phyloP scores from a whole-genome alignment of 2,797 vertebrate species.

The Coreius guichenoti region DNA sequence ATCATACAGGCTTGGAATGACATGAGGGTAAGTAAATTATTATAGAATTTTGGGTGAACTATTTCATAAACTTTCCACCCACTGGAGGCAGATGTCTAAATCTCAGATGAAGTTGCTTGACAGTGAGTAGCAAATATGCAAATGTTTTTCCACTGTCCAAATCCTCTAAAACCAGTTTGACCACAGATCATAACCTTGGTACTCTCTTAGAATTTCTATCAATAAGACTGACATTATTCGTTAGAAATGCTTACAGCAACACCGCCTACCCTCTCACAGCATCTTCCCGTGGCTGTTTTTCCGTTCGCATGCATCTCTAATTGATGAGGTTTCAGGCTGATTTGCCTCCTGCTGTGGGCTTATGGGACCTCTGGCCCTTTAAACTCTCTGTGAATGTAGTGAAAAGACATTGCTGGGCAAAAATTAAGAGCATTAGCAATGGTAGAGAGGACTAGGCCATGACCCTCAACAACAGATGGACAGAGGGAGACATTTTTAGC shows the following conservation, averaged over 20 bases:
- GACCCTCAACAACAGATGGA: constrained; percentile 57
- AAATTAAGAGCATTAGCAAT: constrained; percentile 59
- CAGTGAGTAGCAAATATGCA: constrained; percentile 28
- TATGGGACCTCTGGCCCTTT: constrained; percentile 55
- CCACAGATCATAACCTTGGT: constrained; percentile 39
- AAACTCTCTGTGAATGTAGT: constrained; percentile 50
- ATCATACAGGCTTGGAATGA: background rate
- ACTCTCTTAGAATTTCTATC: constrained; percentile 39
- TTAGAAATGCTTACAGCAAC: constrained; percentile 37
- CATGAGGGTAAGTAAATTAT: background rate
- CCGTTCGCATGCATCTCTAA: constrained; percentile 47
- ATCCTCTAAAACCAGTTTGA: constrained; percentile 33
- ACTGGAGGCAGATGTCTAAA: constrained; percentile 4
- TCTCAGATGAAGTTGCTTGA: constrained; percentile 14
- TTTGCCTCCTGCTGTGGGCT: constrained; percentile 45
- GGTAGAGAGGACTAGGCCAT: constrained; percentile 41
- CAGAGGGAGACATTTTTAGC: constrained; percentile 54
- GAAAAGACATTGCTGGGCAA: constrained; percentile 42
- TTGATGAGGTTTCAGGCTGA: constrained; percentile 49
- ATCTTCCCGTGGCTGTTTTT: constrained; percentile 23
- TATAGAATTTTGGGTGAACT: background rate
- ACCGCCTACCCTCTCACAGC: background rate
- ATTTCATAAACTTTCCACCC: background rate
- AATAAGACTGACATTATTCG: constrained; percentile 44
- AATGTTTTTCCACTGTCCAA: constrained; percentile 17